Percentiles rank a stretch among this genome's conserved stretches.
These are phyloP conservation scores for Rafetus swinhoei DNA, from an alignment of 2,113 vertebrate genomes.

Conservation along the genomic window DNA sequence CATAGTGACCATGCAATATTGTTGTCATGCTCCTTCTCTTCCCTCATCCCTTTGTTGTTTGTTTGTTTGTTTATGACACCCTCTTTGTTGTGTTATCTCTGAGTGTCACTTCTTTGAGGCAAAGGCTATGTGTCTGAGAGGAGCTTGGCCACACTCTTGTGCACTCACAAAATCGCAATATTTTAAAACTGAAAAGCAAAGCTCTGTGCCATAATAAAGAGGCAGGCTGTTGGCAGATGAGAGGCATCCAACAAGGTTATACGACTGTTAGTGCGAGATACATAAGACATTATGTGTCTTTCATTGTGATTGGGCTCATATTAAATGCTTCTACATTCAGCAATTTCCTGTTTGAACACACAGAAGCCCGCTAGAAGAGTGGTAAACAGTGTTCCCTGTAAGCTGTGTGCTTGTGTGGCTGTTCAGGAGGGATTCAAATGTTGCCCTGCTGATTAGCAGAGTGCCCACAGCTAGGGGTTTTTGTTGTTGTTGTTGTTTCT, in stretches of 20 bases:
- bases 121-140: not conserved
- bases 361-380: not conserved
- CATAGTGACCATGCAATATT: not conserved
- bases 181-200: slow-evolving; percentile 7
- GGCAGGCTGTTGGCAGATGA: not conserved
- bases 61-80: not conserved
- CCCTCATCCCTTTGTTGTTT: not conserved
- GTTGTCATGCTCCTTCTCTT: not conserved
- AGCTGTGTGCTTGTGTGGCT: no score
- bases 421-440: no score
- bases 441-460: no score
- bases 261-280: not conserved
- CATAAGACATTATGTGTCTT: not conserved
- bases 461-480: no score
- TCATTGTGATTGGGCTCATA: not conserved
- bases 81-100: not conserved
- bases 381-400: no score
- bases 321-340: not conserved
- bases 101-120: not conserved
- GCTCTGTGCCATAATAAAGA: not conserved
- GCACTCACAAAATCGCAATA: not conserved
- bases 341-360: not conserved
- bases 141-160: fast-evolving
- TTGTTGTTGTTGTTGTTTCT: no score
- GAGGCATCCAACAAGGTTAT: not conserved